phyloP scores from a whole-genome alignment of 2,888 invertebrate species.

The Caenorhabditis uteleia region DNA sequence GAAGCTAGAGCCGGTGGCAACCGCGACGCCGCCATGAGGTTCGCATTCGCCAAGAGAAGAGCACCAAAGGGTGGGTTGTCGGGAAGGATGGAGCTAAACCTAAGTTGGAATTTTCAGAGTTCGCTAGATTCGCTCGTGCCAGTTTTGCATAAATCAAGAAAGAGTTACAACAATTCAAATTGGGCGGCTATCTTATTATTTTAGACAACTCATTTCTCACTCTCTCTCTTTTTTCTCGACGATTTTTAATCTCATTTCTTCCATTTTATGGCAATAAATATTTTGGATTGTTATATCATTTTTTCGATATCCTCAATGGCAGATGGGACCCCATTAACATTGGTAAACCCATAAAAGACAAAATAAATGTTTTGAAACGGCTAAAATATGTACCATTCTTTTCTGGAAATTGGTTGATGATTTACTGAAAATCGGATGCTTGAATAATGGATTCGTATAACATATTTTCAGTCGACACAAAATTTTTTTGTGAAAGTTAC shows the following conservation, averaged over 20 bases:
- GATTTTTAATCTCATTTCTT: conserved; percentile 20
- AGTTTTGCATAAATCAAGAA: conserved; percentile 27
- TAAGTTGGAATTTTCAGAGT: conserved; percentile 15
- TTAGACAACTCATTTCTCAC: conserved; percentile 13
- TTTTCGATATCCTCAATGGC: no score
- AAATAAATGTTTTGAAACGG: no score
- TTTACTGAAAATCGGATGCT: no score
- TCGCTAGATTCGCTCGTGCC: conserved; percentile 38
- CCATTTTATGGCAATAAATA: no score
- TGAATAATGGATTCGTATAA: no score
- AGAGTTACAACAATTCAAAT: conserved; percentile 11
- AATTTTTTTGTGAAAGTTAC: no score
- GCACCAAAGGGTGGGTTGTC: conserved; percentile 15
- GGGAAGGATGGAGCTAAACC: background rate
- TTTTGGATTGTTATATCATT: no score
- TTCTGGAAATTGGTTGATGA: no score
- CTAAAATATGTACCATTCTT: no score
- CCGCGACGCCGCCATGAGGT: conserved; percentile 29
- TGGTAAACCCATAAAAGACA: no score
- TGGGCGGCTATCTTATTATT: conserved; percentile 33
- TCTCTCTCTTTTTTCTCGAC: background rate
- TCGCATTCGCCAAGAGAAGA: conserved; percentile 36
- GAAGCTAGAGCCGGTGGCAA: conserved; percentile 23
- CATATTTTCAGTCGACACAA: no score
- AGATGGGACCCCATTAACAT: no score